These are phyloP conservation scores for Drosophila koepferae DNA, from an alignment of 2,888 invertebrate genomes.

Conservation along the genomic window DNA sequence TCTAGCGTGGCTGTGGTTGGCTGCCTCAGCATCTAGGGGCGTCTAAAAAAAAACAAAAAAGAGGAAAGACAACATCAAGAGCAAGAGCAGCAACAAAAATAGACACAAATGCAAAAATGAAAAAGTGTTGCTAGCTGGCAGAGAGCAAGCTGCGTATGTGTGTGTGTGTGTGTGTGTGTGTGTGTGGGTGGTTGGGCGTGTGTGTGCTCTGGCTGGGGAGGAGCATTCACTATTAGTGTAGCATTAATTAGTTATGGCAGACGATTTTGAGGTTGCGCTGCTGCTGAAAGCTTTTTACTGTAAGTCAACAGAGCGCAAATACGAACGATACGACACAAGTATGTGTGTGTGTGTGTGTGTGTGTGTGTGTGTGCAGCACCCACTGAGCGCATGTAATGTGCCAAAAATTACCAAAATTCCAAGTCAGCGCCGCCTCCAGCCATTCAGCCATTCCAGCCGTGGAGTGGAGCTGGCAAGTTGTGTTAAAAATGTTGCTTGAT, in stretches of 20 bases:
- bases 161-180: not conserved
- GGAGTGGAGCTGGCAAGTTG: conserved; percentile 11
- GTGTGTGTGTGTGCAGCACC: conserved; percentile 6
- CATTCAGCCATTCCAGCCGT: no score
- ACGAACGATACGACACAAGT: conserved; percentile 7
- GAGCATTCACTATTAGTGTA: conserved; percentile 77
- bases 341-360: conserved; percentile 6
- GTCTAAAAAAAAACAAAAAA: conserved; percentile 46
- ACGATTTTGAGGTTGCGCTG: conserved; percentile 83
- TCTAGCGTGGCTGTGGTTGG: conserved; percentile 76
- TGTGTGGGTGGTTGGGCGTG: not conserved
- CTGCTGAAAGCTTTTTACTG: conserved; percentile 84
- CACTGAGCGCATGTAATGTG: conserved; percentile 18
- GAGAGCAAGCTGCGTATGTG: not conserved
- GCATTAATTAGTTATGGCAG: conserved; percentile 85
- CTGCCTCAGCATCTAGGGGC: conserved; percentile 68
- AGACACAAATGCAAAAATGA: conserved; percentile 22
- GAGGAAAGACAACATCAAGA: not conserved
- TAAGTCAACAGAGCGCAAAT: conserved; percentile 38
- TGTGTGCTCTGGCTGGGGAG: conserved; percentile 28
- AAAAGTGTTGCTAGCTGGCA: conserved; percentile 5
- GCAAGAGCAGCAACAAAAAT: conserved; percentile 12
- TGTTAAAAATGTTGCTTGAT: conserved; percentile 23
- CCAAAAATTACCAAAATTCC: conserved; percentile 29
- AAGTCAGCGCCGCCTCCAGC: not conserved